phyloP scores from a whole-genome alignment of 2,113 vertebrate genomes.

The Cottus gobio region DNA sequence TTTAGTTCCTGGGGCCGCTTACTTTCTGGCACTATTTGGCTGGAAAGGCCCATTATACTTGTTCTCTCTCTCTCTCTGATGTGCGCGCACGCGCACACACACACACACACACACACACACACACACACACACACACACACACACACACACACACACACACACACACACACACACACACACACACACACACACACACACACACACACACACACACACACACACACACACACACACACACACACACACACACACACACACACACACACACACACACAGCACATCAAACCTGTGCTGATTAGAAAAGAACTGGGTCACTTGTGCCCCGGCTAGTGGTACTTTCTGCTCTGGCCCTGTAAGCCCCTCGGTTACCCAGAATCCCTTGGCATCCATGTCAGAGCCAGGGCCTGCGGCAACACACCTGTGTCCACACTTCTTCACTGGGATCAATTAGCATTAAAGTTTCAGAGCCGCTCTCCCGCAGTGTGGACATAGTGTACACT shows the following conservation, averaged over 20 bases:
- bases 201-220: too few relatives aligned
- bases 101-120: too few relatives aligned
- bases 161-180: neutral
- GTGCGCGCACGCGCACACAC: neutral
- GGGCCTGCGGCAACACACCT: conserved; percentile 81
- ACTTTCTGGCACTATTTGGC: conserved; percentile 39
- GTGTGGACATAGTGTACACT: conserved; percentile 73
- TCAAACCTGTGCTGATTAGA: conserved; percentile 73
- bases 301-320: conserved; percentile 76
- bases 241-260: conserved; percentile 14
- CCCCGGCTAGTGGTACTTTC: conserved; percentile 59
- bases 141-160: neutral
- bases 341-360: conserved; percentile 64
- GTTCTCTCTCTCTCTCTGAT: conserved; percentile 37
- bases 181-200: too few relatives aligned
- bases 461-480: conserved; percentile 67
- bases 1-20: conserved; percentile 13
- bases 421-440: conserved; percentile 80
- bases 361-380: conserved; percentile 68
- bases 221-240: conserved; percentile 13
- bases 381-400: conserved; percentile 66
- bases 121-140: neutral
- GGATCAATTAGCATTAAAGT: conserved; percentile 86
- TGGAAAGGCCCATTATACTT: conserved; percentile 39
- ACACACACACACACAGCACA: conserved; percentile 36